Conservation (phyloP, 53 echinoderm and acorn worm genomes). For the Mesocentrotus franciscanus region DNA sequence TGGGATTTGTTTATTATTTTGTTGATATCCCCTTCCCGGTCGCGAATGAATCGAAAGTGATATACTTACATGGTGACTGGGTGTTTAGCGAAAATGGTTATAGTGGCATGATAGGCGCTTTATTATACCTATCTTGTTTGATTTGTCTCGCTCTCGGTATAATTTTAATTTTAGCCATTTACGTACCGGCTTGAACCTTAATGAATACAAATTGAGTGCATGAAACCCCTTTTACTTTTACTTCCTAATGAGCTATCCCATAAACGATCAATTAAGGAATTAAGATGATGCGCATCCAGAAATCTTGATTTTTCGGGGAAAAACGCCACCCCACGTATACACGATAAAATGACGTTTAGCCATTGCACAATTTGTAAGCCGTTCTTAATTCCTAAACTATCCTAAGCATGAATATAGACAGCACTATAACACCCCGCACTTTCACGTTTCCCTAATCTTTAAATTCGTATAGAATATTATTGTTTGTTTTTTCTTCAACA, state of each 20-base stretch:
- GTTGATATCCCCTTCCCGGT: background rate
- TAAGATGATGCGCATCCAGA: background rate
- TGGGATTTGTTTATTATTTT: background rate
- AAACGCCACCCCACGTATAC: background rate
- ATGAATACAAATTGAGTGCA: background rate
- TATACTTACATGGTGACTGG: background rate
- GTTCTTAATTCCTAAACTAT: no score
- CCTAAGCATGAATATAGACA: no score
- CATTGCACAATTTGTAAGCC: background rate
- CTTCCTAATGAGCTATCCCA: background rate
- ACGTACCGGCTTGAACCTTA: background rate
- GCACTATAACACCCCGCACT: no score
- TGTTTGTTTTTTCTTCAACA: no score
- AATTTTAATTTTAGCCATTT: background rate
- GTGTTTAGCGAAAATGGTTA: background rate
- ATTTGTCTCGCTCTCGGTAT: background rate
- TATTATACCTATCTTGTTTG: background rate
- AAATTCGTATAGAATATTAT: no score
- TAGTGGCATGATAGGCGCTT: background rate
- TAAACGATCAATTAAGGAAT: background rate
- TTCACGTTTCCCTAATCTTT: no score
- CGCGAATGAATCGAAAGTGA: background rate
- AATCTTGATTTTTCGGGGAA: background rate
- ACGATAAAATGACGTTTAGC: background rate
- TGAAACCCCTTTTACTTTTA: background rate